Evolutionary conservation across 2,797 vertebrate genomes (phyloP), one percentile per base, ranked within the genome.

Genomic region (Sebastes trivittatus): DNA sequence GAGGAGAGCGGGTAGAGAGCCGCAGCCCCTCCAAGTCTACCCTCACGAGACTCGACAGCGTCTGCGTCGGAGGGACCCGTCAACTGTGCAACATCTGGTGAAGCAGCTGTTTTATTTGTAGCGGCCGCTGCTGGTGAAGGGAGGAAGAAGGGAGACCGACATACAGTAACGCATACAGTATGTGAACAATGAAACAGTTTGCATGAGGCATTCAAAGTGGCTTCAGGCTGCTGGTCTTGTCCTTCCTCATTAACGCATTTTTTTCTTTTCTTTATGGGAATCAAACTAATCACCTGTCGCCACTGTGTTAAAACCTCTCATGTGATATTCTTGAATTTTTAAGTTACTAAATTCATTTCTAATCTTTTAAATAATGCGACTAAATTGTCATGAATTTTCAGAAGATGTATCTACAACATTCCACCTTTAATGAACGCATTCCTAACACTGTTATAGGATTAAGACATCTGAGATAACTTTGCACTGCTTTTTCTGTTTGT

Each of bases 1-100:
- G 95, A 95, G 83, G 95, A 95, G 72, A 93, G 89, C 73, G 92
- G 94, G 23, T 96, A 95, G 92, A 46, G 36, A 77, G 82, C 88
- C 0, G 32, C 94, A 81, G 13, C 84, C 94, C 89, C 71, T 86
- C 76, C 38, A 42, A 4, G 23, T 27, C 76, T 62, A 72, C 75
- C 72, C 72, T 66, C 64, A 89, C 92, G 92, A 86, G 95, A 77
- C 94, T 94, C 58, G 10, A 67, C 78, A 11, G 81, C 63, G 63
- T 90, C 83, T 71, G 82, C 61, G 72, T 62, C 9, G 29, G 78
- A 71, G 70, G 87, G 30, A 75, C 70, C 77, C 18, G 71, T 77
- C 77, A 76, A 75, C 76, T 72, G 78, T 83, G 72, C 84, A 77
- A 86, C 84, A 91, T 85, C 88, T 89, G 90, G 86, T 56, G 72